A percentile compares a stretch with the other conserved stretches of the same genome.
Conservation (phyloP, 2,888 invertebrate species). For the Scaptodrosophila latifasciaeformis region DNA sequence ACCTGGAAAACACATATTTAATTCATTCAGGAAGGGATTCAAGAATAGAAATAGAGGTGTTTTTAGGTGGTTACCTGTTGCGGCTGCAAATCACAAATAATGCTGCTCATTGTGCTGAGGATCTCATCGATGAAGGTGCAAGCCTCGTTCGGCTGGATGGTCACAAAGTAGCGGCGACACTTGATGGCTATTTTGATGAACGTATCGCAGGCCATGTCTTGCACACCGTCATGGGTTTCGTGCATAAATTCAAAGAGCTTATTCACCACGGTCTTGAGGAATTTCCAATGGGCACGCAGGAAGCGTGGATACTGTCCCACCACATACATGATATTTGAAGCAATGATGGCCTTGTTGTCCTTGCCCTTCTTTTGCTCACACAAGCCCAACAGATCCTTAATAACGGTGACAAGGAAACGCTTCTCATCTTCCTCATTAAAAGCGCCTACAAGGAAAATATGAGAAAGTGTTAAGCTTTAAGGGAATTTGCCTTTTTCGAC, state of each 20-base stretch:
- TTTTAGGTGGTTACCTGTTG: constrained; percentile 85
- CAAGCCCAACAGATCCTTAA: constrained; percentile 96
- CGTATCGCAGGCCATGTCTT: constrained; percentile 99
- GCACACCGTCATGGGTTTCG: constrained; percentile 99
- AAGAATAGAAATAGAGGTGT: background rate
- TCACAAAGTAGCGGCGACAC: constrained; percentile 98
- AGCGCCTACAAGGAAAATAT: constrained; percentile 77
- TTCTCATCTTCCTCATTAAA: constrained; percentile 99
- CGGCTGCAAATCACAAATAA: constrained; percentile 98
- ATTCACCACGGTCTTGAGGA: constrained; percentile 99
- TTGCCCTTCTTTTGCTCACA: constrained; percentile 98
- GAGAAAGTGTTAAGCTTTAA: background rate
- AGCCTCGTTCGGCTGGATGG: constrained; percentile 95
- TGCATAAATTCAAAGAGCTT: constrained; percentile 99
- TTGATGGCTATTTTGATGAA: constrained; percentile 99
- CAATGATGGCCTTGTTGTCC: constrained; percentile 99
- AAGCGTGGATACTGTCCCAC: constrained; percentile 99
- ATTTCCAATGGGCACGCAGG: constrained; percentile 99
- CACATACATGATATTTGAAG: constrained; percentile 99
- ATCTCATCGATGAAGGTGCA: constrained; percentile 99
- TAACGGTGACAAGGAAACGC: constrained; percentile 98
- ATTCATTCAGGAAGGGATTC: background rate
- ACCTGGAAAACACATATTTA: constrained; percentile 53
- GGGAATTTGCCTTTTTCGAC: no score
- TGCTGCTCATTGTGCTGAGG: constrained; percentile 94